These are phyloP conservation scores for Galeopsomyia nigrocyanea DNA, from an alignment of 2,888 invertebrate species.

Conservation along the genomic window DNA sequence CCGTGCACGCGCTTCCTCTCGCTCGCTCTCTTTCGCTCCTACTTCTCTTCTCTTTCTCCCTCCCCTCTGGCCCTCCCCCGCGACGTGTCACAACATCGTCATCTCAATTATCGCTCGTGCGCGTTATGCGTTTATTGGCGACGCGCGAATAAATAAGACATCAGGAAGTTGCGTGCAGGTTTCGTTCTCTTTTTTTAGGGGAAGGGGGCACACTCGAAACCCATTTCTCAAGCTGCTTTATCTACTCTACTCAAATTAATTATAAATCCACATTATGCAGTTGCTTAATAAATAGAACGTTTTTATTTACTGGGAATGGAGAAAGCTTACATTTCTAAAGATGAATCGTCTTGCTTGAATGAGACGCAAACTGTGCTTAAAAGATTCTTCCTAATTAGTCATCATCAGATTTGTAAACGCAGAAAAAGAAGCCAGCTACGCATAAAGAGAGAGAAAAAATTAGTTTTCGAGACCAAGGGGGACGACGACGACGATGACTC, in stretches of 20 bases:
- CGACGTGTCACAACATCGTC: slow-evolving; percentile 63
- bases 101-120: slow-evolving; percentile 50
- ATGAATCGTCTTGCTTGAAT: neutral
- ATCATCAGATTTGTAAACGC: neutral
- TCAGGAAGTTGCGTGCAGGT: slow-evolving; percentile 14
- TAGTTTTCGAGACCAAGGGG: neutral
- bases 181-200: no score
- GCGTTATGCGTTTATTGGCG: slow-evolving; percentile 8
- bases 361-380: neutral
- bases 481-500: neutral
- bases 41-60: neutral
- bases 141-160: slow-evolving; percentile 43
- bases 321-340: no score
- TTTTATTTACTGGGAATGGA: no score
- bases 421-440: neutral
- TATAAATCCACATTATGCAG: no score
- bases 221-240: no score
- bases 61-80: slow-evolving; percentile 16
- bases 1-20: slow-evolving; percentile 51
- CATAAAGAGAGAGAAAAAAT: slow-evolving; percentile 5
- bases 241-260: no score
- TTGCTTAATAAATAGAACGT: no score
- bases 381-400: slow-evolving; percentile 9
- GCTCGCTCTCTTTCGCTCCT: neutral
- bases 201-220: no score